phyloP scores from a whole-genome alignment of 2,797 vertebrate genomes.

The Eulemur mongoz region DNA sequence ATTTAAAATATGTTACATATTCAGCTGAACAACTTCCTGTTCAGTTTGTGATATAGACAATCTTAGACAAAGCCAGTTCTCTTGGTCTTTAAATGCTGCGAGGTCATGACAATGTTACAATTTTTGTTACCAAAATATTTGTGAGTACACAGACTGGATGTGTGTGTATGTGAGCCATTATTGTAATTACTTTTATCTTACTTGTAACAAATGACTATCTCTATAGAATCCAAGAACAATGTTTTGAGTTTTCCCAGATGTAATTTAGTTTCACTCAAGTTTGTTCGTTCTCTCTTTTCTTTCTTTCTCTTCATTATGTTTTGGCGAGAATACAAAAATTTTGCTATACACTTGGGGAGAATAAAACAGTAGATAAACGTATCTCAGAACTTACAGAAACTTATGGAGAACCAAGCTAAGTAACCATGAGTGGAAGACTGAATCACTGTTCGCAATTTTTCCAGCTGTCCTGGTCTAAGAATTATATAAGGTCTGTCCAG shows the following conservation, averaged over 20 bases:
- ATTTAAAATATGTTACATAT: not conserved
- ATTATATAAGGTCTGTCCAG: too few relatives aligned
- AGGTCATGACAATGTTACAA: too few relatives aligned
- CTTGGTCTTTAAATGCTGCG: not conserved
- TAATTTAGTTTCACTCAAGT: not conserved
- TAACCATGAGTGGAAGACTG: not conserved
- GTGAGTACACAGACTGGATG: not conserved
- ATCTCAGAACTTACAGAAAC: not conserved
- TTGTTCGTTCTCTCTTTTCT: too few relatives aligned
- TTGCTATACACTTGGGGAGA: not conserved
- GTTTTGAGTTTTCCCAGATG: not conserved
- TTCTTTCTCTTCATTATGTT: not conserved
- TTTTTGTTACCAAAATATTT: not conserved
- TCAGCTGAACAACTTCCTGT: rapidly evolving
- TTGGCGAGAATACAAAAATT: not conserved
- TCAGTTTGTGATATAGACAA: too few relatives aligned
- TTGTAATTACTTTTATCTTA: not conserved
- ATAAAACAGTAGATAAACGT: not conserved
- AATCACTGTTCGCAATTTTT: not conserved
- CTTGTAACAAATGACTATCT: not conserved
- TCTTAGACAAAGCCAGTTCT: not conserved
- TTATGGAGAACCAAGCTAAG: not conserved
- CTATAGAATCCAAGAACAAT: not conserved
- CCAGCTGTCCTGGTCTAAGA: not conserved
- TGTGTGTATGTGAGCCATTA: not conserved